These are phyloP conservation scores for Cyprinodon diabolis DNA, from an alignment of 2,797 vertebrate species.

Conservation along the genomic window DNA sequence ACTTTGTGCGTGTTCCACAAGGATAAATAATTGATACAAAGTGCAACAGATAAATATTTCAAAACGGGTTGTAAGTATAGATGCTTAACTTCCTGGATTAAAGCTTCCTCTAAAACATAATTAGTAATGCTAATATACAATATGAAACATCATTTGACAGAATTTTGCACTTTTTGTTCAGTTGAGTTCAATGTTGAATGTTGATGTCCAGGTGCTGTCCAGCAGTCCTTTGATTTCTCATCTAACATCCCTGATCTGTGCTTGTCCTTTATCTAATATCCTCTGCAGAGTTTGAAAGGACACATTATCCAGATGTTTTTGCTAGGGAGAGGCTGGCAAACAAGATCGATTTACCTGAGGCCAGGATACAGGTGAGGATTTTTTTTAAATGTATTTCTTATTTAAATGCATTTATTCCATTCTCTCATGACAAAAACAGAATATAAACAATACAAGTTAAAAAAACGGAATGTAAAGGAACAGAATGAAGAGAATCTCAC, in stretches of 20 bases:
- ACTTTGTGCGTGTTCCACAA: constrained; percentile 68
- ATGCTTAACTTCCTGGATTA: constrained; percentile 59
- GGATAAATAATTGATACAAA: constrained; percentile 73
- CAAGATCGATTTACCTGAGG: constrained; percentile 89
- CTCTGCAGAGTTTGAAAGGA: constrained; percentile 87
- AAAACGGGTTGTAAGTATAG: constrained; percentile 71
- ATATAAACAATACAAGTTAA: neutral
- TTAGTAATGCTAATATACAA: constrained; percentile 31
- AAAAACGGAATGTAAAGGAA: no score
- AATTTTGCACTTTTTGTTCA: neutral
- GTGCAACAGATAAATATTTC: constrained; percentile 81
- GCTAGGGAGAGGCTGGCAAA: constrained; percentile 87
- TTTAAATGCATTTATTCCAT: no score
- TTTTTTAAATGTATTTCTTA: no score
- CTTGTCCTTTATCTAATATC: constrained; percentile 53
- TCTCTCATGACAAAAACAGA: no score
- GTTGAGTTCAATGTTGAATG: neutral
- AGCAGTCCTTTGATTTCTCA: constrained; percentile 16
- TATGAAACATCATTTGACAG: constrained; percentile 5
- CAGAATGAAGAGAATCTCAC: no score
- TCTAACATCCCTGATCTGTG: constrained; percentile 28
- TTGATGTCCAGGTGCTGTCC: constrained; percentile 24
- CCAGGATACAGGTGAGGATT: constrained; percentile 86
- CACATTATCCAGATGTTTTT: constrained; percentile 90
- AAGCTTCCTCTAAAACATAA: constrained; percentile 46